These are phyloP conservation scores for Pterois miles DNA, from an alignment of 2,797 vertebrate species.

Conservation along the genomic window DNA sequence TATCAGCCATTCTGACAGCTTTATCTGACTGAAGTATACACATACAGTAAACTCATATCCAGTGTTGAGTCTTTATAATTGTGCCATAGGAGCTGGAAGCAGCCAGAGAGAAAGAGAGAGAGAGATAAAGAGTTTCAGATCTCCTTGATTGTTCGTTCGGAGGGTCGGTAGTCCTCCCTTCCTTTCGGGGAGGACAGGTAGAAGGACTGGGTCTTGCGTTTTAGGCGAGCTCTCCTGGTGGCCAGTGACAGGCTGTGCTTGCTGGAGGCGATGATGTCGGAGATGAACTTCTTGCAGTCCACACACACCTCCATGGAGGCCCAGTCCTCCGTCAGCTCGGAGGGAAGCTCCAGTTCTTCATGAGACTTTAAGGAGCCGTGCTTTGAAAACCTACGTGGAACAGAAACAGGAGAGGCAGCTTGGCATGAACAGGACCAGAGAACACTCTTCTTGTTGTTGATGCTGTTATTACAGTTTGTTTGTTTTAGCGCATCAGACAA, in stretches of 20 bases:
- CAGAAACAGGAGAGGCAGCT: background rate
- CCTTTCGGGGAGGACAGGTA: constrained; percentile 88
- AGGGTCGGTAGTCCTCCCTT: constrained; percentile 90
- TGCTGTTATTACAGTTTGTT: background rate
- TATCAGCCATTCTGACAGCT: constrained; percentile 24
- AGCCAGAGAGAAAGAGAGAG: constrained; percentile 23
- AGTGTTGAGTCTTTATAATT: constrained; percentile 32
- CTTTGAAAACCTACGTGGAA: constrained; percentile 86
- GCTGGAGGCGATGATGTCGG: constrained; percentile 96
- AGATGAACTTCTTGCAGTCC: constrained; percentile 99
- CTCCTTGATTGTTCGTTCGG: constrained; percentile 96
- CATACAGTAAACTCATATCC: constrained; percentile 31
- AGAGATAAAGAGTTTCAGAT: constrained; percentile 79
- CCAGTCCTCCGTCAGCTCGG: constrained; percentile 97
- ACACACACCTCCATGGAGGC: constrained; percentile 99
- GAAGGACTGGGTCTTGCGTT: constrained; percentile 98
- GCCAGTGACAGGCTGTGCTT: constrained; percentile 96
- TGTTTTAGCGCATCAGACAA: too few relatives aligned
- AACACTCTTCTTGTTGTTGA: background rate
- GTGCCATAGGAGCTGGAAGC: constrained; percentile 54
- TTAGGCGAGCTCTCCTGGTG: constrained; percentile 94
- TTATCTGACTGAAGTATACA: constrained; percentile 26
- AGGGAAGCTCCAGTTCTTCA: constrained; percentile 91
- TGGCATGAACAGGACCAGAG: background rate
- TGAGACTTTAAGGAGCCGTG: constrained; percentile 89